phyloP scores from a whole-genome alignment of 2,113 vertebrate genomes.

The Toxotes chatareus region DNA sequence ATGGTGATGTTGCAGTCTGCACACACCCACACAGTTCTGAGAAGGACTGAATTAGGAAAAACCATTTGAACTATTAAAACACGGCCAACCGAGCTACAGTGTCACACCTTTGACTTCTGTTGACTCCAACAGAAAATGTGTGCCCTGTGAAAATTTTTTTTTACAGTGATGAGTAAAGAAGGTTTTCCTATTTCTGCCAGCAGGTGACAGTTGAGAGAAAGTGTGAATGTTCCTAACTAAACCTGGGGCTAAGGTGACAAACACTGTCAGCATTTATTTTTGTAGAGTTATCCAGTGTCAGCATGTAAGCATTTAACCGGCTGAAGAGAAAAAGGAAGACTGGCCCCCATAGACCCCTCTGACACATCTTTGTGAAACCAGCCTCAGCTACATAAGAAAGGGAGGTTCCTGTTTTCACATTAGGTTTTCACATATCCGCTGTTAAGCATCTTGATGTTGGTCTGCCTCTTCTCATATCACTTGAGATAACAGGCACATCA shows the following conservation, averaged over 20 bases:
- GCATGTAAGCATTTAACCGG: background rate
- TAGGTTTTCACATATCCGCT: background rate
- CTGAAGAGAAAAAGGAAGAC: background rate
- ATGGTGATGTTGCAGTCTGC: background rate
- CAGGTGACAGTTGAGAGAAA: conserved; percentile 5
- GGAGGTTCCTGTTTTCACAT: conserved; percentile 28
- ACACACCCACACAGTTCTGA: conserved; percentile 12
- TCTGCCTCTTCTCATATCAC: background rate
- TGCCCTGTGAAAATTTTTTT: background rate
- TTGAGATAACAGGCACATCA: background rate
- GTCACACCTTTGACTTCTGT: background rate
- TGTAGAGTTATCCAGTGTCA: background rate
- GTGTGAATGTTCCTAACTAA: background rate
- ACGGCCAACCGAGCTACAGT: too few relatives aligned
- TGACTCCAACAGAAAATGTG: too few relatives aligned
- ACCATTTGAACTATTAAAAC: background rate
- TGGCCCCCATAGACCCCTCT: background rate
- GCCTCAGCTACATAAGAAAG: background rate
- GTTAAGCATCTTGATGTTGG: background rate
- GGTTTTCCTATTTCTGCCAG: conserved; percentile 4
- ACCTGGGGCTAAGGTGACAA: background rate
- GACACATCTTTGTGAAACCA: conserved; percentile 26
- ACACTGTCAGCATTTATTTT: background rate
- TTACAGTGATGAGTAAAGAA: background rate
- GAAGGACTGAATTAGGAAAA: background rate